Base-by-base conservation (phyloP, 2,113 vertebrate genomes). In the Phaethornis superciliosus region DNA sequence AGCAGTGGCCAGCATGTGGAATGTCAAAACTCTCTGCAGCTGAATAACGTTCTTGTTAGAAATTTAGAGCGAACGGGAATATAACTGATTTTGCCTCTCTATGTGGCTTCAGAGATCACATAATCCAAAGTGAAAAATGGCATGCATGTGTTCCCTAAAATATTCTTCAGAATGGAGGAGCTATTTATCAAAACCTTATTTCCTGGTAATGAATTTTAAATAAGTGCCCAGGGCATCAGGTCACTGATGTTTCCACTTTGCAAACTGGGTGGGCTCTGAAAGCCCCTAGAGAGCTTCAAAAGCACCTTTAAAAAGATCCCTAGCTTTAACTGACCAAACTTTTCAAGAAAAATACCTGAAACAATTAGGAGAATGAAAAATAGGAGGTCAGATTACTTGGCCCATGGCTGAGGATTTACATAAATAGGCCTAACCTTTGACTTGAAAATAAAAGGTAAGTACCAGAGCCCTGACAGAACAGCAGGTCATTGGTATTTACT, bases 351-450 rank as follows among this genome's bases (percentile, higher is more conserved):
- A 98, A 97, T 97, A 98, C 95, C 97, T 97, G 97, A 97, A 96
- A 97, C 96, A 97, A 97, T 98, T 96, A 98, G 94, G 95, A 90
- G 96, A 98, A 96, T 97, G 95, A 98, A 98, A 98, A 96, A 92
- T 94, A 95, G 95, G 90, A 96, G 97, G 97, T 98, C 96, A 97
- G 93, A 97, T 97, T 97, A 96, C 97, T 97, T 94, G 96, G 96
- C 96, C 96, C 92, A 85, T 96, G 95, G 92, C 88, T 90, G 93
- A 97, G 96, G 97, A 98, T 98, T 98, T 98, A 97, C 98, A 97
- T 98, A 98, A 97, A 97, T 97, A 97, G 95, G 96, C 95, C 97
- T 97, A 98, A 97, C 96, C 97, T 98, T 96, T 97, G 97, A 94
- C 96, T 97, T 90, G 70, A 96, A 97, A 98, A 98, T 97, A 97